Conservation (phyloP, 2,797 vertebrate species). For the Phalanger gymnotis region DNA sequence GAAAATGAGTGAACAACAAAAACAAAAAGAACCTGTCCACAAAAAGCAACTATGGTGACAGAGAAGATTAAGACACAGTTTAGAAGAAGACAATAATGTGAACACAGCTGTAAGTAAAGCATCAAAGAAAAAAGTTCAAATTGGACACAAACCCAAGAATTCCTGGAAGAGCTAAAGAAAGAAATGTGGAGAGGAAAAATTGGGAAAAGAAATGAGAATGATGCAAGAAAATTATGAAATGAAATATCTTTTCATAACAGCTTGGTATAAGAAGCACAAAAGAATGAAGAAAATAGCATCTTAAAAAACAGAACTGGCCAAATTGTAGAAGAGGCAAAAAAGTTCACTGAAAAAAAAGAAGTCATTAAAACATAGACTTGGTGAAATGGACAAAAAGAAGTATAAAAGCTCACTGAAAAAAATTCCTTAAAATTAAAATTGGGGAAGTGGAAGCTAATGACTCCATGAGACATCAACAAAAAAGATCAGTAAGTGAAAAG, state of each 20-base stretch:
- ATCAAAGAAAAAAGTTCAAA: background rate
- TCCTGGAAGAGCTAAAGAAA: background rate
- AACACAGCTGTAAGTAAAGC: background rate
- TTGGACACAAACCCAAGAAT: background rate
- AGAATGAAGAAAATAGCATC: background rate
- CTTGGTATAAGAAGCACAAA: background rate
- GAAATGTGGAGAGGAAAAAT: background rate
- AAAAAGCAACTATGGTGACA: background rate
- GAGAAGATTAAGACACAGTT: background rate
- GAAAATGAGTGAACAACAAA: background rate
- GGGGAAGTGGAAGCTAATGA: background rate
- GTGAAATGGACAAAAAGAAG: background rate
- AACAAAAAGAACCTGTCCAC: background rate
- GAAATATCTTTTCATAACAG: background rate
- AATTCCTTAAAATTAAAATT: background rate
- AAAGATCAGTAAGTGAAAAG: background rate
- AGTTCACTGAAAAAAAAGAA: background rate
- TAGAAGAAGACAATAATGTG: background rate
- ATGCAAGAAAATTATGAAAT: background rate
- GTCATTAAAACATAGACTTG: background rate
- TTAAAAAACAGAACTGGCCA: background rate
- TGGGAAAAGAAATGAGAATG: background rate
- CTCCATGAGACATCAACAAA: background rate
- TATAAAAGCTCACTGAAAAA: background rate
- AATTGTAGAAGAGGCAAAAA: background rate